A percentile compares a stretch with the other conserved stretches of the same genome.
phyloP scores from a whole-genome alignment of 2,113 vertebrate genomes.

The Lipotes vexillifer region DNA sequence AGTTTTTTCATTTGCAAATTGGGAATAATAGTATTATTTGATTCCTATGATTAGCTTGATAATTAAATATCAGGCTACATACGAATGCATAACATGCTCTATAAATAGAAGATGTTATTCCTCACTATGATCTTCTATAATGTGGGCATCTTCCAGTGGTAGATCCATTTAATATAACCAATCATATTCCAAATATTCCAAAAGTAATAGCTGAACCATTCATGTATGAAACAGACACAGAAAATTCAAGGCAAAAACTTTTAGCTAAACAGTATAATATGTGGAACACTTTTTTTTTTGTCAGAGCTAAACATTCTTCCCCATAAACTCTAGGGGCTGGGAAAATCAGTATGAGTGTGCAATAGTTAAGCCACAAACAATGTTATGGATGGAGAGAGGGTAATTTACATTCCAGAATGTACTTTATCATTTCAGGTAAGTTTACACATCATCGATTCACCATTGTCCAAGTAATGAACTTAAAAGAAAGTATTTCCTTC shows the following conservation, averaged over 20 bases:
- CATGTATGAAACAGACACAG: background rate
- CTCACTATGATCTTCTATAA: background rate
- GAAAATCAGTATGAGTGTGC: background rate
- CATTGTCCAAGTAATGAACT: background rate
- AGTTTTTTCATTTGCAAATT: background rate
- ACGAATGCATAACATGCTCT: background rate
- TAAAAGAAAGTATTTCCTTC: constrained; percentile 21
- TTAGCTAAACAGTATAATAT: background rate
- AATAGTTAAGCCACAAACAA: background rate
- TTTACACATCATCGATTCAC: background rate
- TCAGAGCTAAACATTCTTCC: background rate
- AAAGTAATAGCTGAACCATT: background rate
- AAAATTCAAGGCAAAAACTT: background rate
- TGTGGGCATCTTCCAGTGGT: background rate
- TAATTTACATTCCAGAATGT: background rate
- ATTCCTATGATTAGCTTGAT: background rate
- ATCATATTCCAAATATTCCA: background rate
- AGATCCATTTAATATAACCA: background rate
- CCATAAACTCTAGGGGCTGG: background rate
- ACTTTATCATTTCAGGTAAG: background rate
- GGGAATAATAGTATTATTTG: background rate
- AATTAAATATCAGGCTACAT: background rate
- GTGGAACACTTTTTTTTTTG: background rate
- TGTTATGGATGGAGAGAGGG: background rate
- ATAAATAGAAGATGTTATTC: background rate